phyloP scores from a whole-genome alignment of 1,140 invertebrate genomes.

The Drosophila chauvacae region DNA sequence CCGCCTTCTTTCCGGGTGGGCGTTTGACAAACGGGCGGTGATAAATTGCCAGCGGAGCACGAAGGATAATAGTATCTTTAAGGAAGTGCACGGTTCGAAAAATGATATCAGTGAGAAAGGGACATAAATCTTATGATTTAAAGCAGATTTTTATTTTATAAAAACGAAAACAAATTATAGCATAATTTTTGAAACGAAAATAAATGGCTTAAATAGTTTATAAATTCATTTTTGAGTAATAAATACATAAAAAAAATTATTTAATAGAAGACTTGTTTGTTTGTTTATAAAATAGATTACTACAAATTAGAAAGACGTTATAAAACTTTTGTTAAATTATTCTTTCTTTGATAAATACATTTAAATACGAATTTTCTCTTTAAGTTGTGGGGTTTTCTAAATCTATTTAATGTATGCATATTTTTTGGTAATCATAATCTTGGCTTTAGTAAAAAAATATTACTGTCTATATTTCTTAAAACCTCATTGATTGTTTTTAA shows the following conservation, averaged over 20 bases:
- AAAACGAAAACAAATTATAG: no score
- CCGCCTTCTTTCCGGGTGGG: conserved; percentile 29
- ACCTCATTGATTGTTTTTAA: neutral
- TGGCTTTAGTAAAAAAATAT: no score
- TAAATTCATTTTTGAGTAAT: neutral
- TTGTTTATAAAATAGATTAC: neutral
- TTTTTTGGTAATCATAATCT: no score
- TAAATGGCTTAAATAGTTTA: neutral
- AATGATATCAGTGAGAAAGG: neutral
- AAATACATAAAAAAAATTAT: neutral
- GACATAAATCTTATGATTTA: neutral
- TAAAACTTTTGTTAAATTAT: no score
- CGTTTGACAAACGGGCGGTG: conserved; percentile 62
- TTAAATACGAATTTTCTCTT: no score
- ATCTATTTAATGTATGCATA: no score
- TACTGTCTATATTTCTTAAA: no score
- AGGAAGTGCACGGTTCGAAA: conserved; percentile 10
- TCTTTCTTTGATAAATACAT: no score
- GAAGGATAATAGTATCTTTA: conserved; percentile 10
- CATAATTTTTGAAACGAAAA: neutral
- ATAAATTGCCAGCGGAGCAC: conserved; percentile 53
- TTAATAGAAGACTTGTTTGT: no score
- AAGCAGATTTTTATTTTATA: neutral
- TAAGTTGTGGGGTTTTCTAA: no score
- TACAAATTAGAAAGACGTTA: no score